These are phyloP conservation scores for Ladona fulva DNA, from an alignment of 1,140 invertebrate genomes.

Conservation along the genomic window DNA sequence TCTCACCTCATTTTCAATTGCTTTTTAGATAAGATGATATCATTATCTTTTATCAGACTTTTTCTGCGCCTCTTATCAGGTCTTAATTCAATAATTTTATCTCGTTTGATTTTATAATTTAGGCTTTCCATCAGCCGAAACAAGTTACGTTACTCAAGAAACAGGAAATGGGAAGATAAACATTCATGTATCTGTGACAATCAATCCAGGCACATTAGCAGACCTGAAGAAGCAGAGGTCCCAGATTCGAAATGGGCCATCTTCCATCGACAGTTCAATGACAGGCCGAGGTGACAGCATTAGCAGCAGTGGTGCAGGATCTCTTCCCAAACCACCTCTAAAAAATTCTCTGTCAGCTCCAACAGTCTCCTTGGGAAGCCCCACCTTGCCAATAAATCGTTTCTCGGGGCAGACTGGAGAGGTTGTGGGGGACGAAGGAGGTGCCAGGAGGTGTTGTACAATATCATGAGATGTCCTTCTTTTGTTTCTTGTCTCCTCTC, in stretches of 20 bases:
- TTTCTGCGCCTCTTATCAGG: no score
- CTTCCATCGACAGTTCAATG: neutral
- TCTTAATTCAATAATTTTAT: neutral
- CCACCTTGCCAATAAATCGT: neutral
- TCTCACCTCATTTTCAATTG: no score
- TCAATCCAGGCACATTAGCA: constrained; percentile 58
- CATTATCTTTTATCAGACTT: no score
- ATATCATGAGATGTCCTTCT: neutral
- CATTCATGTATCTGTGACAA: constrained; percentile 67
- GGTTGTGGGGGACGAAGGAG: neutral
- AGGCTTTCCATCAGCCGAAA: constrained; percentile 30
- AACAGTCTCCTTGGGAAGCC: neutral
- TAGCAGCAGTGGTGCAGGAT: neutral
- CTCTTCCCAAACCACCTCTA: neutral
- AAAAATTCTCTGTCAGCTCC: neutral
- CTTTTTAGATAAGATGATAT: no score
- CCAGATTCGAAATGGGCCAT: constrained; percentile 56
- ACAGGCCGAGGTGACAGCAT: neutral
- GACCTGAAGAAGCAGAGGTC: constrained; percentile 84
- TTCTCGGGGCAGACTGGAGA: constrained; percentile 10
- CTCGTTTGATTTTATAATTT: neutral
- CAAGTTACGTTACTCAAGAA: constrained; percentile 35
- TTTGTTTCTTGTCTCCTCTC: neutral
- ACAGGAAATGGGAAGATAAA: constrained; percentile 82
- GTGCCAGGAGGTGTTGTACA: neutral